Conservation (phyloP, 1,140 invertebrate genomes). For the Drosophila subobscura region DNA sequence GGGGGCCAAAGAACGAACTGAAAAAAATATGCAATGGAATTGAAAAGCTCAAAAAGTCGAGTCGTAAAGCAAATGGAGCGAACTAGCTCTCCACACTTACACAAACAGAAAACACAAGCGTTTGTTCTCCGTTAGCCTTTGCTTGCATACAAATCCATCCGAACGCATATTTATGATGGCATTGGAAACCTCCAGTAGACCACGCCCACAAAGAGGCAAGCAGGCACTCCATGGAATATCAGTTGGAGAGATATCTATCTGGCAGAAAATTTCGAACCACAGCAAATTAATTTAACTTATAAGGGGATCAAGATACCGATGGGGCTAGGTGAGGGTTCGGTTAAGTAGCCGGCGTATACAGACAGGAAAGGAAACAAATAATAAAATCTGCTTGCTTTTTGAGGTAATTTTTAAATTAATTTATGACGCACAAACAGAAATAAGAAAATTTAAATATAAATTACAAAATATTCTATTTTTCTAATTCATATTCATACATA, state of each 20-base stretch:
- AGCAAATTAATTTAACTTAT: constrained; percentile 1
- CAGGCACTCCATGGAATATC: neutral
- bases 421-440: no score
- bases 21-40: constrained; percentile 56
- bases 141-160: constrained; percentile 61
- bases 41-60: constrained; percentile 73
- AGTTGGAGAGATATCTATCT: neutral
- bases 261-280: constrained; percentile 10
- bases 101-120: constrained; percentile 11
- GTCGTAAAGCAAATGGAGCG: constrained; percentile 74
- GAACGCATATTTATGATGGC: constrained; percentile 67
- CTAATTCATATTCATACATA: no score
- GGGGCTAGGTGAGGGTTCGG: no score
- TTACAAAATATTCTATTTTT: no score
- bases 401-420: no score
- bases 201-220: constrained; percentile 22
- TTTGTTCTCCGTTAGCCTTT: constrained; percentile 29
- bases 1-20: constrained; percentile 22
- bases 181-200: constrained; percentile 16
- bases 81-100: constrained; percentile 11
- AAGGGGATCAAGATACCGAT: no score
- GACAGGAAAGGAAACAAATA: no score
- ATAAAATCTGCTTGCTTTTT: no score
- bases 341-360: no score
- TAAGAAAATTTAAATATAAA: no score